Evolutionary conservation across 2,113 vertebrate genomes (phyloP), one percentile per base, ranked within the genome.

Genomic region (Ramphastos sulfuratus): DNA sequence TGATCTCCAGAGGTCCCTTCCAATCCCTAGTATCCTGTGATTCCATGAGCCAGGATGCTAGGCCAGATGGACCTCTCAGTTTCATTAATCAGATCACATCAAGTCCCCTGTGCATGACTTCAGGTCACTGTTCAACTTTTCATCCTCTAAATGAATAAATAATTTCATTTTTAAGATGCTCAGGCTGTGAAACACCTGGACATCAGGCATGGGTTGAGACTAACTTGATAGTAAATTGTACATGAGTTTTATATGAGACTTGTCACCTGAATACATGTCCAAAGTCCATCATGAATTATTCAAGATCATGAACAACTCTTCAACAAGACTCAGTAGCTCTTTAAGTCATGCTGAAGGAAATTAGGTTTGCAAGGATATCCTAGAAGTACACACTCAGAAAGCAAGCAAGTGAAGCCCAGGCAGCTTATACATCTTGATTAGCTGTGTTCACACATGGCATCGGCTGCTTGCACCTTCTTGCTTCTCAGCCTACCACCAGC

Each of bases 211-310:
- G 6, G 28, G 14, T 8, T 58, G 27, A 76, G 65, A 44, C 24
- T 6, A 91, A 33, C 25, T 15, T 16, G 1, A 10, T 13, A 6
- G 12, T 65, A 64, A 73, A 55, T 35, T 58, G 12, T 8, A 50
- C 0, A 0, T 24, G n/a, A 75, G 9, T 33, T 28, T 73, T 39
- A 37, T 8, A 35, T 0, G 0, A 54, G 31, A 66, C 52, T 46
- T 71, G 52, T 63, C 71, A 52, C 33, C 25, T 33, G 23, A 21
- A 59, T 8, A 25, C 12, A 10, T 3, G 18, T 24, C 65, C 60
- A 59, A 39, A 58, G 44, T 28, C 48, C 54, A 12, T 9, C 42
- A n/a, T 5, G 23, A 83, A 54, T 81, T 77, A 87, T 2, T 33
- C 46, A 52, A 54, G 55, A 66, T 5, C 33, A 6, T 3, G 4